Conservation (phyloP, 2,888 invertebrate genomes). For the Eudemis profundana region DNA sequence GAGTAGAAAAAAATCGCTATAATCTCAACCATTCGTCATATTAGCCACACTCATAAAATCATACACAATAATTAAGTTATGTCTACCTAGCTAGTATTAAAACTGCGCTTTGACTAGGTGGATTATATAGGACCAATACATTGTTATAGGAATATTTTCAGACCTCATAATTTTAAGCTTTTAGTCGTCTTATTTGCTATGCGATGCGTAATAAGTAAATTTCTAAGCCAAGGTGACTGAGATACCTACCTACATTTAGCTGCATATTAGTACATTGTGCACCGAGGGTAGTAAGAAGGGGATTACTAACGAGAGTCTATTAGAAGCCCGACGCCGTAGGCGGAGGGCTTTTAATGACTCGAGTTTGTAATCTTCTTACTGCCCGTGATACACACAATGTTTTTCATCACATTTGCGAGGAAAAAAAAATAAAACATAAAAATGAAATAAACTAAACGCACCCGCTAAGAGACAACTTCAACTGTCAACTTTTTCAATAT, state of each 20-base stretch:
- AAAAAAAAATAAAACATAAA: no score
- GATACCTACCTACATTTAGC: not conserved
- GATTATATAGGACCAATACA: conserved; percentile 64
- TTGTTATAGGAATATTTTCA: conserved; percentile 40
- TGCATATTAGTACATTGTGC: not conserved
- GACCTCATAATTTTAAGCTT: conserved; percentile 20
- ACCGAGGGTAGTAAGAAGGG: no score
- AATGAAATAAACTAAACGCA: no score
- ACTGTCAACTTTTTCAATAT: no score
- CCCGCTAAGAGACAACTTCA: no score
- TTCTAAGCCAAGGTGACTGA: not conserved
- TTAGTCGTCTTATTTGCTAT: conserved; percentile 32
- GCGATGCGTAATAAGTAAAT: not conserved
- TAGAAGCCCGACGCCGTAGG: no score
- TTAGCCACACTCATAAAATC: conserved; percentile 68
- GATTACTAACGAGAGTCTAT: no score
- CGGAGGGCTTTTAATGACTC: no score
- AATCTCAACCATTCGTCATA: conserved; percentile 75
- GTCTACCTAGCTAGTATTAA: conserved; percentile 75
- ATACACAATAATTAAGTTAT: conserved; percentile 61
- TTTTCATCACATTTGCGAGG: no score
- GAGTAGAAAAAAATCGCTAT: conserved; percentile 56
- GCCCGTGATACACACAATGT: no score
- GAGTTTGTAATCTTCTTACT: no score
- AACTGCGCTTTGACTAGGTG: conserved; percentile 82